These are phyloP conservation scores for Sturnus vulgaris DNA, from an alignment of 2,113 vertebrate genomes.

Conservation along the genomic window DNA sequence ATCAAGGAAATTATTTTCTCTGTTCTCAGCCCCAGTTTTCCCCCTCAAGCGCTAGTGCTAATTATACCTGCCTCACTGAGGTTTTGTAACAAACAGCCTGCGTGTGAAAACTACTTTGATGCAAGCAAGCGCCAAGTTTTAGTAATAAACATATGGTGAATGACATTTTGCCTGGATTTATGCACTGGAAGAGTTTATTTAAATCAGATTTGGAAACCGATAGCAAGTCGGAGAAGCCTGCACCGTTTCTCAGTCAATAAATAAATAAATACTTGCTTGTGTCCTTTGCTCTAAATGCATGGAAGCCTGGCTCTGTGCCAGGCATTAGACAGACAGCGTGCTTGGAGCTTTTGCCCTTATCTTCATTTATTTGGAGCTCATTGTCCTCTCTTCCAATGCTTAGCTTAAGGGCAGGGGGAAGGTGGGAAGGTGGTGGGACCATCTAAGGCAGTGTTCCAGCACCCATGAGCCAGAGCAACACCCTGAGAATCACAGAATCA, in stretches of 20 bases:
- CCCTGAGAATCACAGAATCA: neutral
- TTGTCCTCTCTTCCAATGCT: rapidly evolving
- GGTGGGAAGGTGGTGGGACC: neutral
- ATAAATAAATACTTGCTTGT: neutral
- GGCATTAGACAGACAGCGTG: neutral
- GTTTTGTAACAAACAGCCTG: conserved; percentile 60
- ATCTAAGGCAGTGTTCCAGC: neutral
- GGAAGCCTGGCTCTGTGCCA: neutral
- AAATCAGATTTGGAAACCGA: conserved; percentile 42
- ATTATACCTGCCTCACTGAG: conserved; percentile 52
- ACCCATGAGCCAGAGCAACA: rapidly evolving
- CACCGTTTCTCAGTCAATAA: conserved; percentile 3
- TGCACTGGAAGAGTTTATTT: conserved; percentile 37
- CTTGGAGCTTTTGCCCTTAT: neutral
- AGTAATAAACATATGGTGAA: conserved; percentile 67
- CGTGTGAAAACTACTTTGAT: conserved; percentile 41
- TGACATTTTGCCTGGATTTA: conserved; percentile 38
- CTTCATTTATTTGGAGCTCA: rapidly evolving
- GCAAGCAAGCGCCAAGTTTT: conserved; percentile 26
- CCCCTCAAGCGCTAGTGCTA: conserved; percentile 25
- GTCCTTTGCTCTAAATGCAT: neutral
- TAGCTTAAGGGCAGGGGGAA: neutral
- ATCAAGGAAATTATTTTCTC: conserved; percentile 5
- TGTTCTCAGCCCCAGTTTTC: conserved; percentile 6
- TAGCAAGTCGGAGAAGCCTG: neutral